phyloP scores from a whole-genome alignment of 2,113 vertebrate species.

The Percopsis transmontana region DNA sequence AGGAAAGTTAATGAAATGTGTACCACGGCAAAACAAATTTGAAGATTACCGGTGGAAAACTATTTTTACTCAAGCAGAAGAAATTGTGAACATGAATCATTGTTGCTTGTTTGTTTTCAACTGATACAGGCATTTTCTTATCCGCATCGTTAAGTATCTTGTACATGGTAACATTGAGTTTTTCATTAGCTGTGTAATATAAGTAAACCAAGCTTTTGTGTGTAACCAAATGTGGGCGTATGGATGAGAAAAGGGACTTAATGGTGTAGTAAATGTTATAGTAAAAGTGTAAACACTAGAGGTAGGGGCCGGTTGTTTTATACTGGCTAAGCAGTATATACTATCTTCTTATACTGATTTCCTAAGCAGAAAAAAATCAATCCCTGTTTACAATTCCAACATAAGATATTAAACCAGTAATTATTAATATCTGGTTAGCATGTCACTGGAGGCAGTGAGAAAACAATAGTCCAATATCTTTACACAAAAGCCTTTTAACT shows the following conservation, averaged over 20 bases:
- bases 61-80: conserved; percentile 34
- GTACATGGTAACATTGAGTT: conserved; percentile 59
- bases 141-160: conserved; percentile 52
- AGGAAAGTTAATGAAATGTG: neutral
- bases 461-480: conserved; percentile 21
- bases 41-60: conserved; percentile 14
- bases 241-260: conserved; percentile 76
- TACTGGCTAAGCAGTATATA: neutral
- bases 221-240: conserved; percentile 73
- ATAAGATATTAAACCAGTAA: conserved; percentile 37
- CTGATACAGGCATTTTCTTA: conserved; percentile 25
- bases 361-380: conserved; percentile 22
- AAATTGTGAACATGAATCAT: conserved; percentile 8
- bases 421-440: conserved; percentile 43
- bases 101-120: conserved; percentile 24
- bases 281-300: conserved; percentile 31
- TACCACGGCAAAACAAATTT: conserved; percentile 13
- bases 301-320: conserved; percentile 20
- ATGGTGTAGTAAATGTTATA: conserved; percentile 58
- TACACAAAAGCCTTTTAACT: too few species aligned
- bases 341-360: conserved; percentile 8
- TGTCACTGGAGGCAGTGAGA: conserved; percentile 22
- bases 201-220: conserved; percentile 62
- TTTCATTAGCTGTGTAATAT: conserved; percentile 64
- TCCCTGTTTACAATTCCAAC: conserved; percentile 20